phyloP scores from a whole-genome alignment of 1,140 invertebrate species.

The Polyergus mexicanus region DNA sequence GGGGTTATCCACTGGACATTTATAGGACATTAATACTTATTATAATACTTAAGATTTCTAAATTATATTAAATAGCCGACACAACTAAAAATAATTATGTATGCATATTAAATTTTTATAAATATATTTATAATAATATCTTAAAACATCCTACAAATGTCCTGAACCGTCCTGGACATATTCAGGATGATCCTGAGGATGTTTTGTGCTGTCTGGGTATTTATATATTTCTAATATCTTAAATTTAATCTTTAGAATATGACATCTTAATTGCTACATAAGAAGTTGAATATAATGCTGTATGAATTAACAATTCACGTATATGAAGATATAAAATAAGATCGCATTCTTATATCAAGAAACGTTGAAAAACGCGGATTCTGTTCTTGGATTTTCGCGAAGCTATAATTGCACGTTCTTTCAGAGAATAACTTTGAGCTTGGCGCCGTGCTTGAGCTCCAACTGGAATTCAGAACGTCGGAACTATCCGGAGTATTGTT shows the following conservation, averaged over 20 bases:
- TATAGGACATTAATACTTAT: too few species aligned
- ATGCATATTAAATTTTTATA: too few species aligned
- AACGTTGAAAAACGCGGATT: background rate
- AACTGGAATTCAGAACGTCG: conserved; percentile 94
- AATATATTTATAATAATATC: too few species aligned
- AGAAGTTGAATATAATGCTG: too few species aligned
- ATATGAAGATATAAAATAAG: background rate
- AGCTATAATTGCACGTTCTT: conserved; percentile 70
- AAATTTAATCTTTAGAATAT: conserved; percentile 11
- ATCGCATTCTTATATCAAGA: background rate
- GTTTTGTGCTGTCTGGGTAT: too few species aligned
- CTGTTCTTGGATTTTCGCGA: background rate
- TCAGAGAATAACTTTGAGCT: conserved; percentile 91
- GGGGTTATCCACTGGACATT: too few species aligned
- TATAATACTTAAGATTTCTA: too few species aligned
- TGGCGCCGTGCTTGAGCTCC: conserved; percentile 90
- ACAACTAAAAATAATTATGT: too few species aligned
- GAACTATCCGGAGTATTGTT: conserved; percentile 93
- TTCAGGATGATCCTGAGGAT: too few species aligned
- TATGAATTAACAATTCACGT: background rate
- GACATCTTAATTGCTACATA: background rate
- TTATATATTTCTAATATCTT: background rate
- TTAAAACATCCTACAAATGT: too few species aligned
- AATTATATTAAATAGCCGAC: too few species aligned
- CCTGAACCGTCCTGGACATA: too few species aligned